phyloP scores from a whole-genome alignment of 2,888 invertebrate species.

The Ochlodes sylvanus region DNA sequence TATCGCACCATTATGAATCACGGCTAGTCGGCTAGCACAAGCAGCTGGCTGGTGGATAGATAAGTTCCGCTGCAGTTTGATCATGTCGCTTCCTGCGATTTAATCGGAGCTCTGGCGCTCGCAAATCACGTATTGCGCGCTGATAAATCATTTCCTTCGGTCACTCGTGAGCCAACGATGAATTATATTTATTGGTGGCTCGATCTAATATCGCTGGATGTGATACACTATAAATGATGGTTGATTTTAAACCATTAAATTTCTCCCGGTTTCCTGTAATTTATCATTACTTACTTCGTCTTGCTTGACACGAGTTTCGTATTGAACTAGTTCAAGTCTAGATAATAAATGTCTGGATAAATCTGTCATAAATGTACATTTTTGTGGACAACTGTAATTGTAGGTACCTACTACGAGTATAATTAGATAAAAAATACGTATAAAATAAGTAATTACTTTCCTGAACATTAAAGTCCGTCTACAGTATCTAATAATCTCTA shows the following conservation, averaged over 20 bases:
- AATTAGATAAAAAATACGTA: too few species aligned
- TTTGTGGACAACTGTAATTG: too few species aligned
- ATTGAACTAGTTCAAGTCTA: too few species aligned
- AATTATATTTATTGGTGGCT: slow-evolving; percentile 50
- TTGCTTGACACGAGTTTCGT: neutral
- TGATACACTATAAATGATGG: slow-evolving; percentile 28
- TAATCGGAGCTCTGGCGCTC: slow-evolving; percentile 64
- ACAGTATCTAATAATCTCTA: too few species aligned
- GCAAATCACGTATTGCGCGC: slow-evolving; percentile 72
- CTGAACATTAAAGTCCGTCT: too few species aligned
- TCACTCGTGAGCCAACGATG: slow-evolving; percentile 50
- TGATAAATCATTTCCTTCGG: slow-evolving; percentile 79
- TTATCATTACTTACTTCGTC: slow-evolving; percentile 2
- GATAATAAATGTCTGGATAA: too few species aligned
- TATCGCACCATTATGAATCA: slow-evolving; percentile 70
- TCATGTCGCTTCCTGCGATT: slow-evolving; percentile 79
- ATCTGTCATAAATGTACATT: too few species aligned
- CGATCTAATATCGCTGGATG: slow-evolving; percentile 39
- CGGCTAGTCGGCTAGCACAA: slow-evolving; percentile 65
- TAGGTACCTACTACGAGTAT: too few species aligned
- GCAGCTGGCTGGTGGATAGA: slow-evolving; percentile 71
- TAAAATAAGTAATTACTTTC: too few species aligned
- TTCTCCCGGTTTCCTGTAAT: slow-evolving; percentile 23
- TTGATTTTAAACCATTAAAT: slow-evolving; percentile 16
- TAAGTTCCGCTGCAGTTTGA: slow-evolving; percentile 76